phyloP scores from a whole-genome alignment of 2,797 vertebrate species.

The Rhinoraja longicauda region DNA sequence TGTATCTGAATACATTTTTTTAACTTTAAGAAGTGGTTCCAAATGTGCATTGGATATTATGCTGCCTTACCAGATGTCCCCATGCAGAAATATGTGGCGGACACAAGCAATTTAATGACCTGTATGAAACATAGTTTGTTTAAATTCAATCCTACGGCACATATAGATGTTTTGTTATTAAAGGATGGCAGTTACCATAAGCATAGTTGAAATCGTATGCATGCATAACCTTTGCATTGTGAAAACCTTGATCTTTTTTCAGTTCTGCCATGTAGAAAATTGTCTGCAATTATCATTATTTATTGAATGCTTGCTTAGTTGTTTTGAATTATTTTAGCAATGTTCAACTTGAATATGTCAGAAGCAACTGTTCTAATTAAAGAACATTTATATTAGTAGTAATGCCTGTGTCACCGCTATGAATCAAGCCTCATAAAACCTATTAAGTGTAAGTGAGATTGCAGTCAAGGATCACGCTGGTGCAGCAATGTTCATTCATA shows the following conservation, averaged over 20 bases:
- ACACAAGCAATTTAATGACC: no score
- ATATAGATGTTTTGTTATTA: neutral
- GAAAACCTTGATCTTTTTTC: neutral
- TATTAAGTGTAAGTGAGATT: neutral
- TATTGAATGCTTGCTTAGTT: neutral
- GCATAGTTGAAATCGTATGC: neutral
- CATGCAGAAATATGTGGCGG: no score
- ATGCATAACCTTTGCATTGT: neutral
- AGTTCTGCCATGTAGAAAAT: constrained; percentile 16
- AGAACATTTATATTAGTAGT: constrained; percentile 4
- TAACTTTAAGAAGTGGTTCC: no score
- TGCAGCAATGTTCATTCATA: neutral
- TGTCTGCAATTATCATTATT: constrained; percentile 2
- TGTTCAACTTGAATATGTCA: constrained; percentile 4
- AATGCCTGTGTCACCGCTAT: neutral
- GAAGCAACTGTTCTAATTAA: constrained; percentile 22
- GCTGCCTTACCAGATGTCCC: no score
- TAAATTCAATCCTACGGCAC: no score
- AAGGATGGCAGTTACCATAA: neutral
- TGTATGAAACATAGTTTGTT: no score
- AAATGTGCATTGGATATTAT: no score
- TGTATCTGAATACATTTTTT: no score
- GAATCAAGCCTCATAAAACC: neutral
- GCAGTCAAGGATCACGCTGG: neutral
- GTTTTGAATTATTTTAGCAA: neutral